Evolutionary conservation across 1,140 invertebrate genomes (phyloP), one percentile per base, ranked within the genome.

Genomic region (Elymnias hypermnestra): DNA sequence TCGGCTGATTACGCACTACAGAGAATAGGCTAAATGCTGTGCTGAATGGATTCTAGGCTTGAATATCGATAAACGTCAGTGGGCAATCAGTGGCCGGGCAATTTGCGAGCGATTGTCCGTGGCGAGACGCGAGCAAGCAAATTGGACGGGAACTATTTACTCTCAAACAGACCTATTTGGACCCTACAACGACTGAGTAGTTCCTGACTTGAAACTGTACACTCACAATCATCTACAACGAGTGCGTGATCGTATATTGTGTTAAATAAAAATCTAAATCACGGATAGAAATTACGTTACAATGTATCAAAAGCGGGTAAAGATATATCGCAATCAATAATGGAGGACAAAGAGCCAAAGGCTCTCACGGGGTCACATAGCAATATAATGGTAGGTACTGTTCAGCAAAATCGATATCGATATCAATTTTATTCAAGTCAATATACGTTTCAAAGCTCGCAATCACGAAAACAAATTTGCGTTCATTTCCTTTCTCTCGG

Each of bases 391-490:
- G 62, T 59, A 71, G 66, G 63, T 72, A 73, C 57, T 63, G 71
- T 75, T 66, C 62, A 57, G 51, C 65, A 64, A 66, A 72, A 79
- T 75, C 74, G 63, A 70, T 72, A 72, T 74, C 72, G 68, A 79
- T 76, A 82, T 67, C 69, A 75, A 72, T 73, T 70, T 58, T 56
- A 59, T 57, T 53, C 62, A 44, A 71, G 53, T 68, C 72, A 72
- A 82, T 84, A 79, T 67, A 63, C 62, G 62, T 57, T 71, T 60
- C 62, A 65, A 79, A 72, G 67, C 53, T 62, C 55, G 70, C 75
- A 82, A 85, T 83, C 82, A 85, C 66, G 72, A 78, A 82, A 85
- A 82, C 82, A 82, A 82, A 83, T 83, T 82, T 83, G 68, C 69
- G 73, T 82, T 82, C 73, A 85, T 83, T 83, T 82, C 75, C 76